A percentile compares a stretch with the other conserved stretches of the same genome.
Conservation (phyloP, 2,113 vertebrate species). For the Aramus guarauna region DNA sequence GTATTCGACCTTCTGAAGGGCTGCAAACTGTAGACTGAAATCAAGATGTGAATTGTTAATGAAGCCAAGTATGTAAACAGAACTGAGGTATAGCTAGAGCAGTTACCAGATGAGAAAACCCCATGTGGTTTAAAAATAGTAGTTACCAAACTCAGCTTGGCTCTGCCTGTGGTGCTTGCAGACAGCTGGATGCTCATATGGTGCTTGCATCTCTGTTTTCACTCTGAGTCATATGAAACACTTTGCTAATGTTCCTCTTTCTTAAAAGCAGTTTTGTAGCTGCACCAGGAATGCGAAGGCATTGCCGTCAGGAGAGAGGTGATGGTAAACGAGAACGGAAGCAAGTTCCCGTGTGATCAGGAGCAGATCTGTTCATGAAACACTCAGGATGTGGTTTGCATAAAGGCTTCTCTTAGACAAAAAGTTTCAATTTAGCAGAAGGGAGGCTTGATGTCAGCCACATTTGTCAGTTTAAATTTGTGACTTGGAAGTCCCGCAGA, state of each 20-base stretch:
- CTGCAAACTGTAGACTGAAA: not conserved
- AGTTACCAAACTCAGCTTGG: not conserved
- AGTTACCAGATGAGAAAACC: not conserved
- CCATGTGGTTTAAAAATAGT: not conserved
- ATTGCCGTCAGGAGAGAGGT: not conserved
- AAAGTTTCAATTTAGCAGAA: not conserved
- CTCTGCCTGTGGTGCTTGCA: not conserved
- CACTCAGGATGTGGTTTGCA: not conserved
- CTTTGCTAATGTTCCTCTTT: not conserved
- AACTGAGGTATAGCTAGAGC: not conserved
- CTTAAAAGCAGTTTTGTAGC: not conserved
- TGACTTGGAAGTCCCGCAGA: not conserved
- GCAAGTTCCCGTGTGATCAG: not conserved
- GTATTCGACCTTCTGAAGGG: not conserved
- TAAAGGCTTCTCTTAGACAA: not conserved
- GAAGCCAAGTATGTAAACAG: conserved; percentile 13
- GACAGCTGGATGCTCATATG: not conserved
- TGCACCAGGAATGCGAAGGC: not conserved
- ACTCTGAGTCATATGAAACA: not conserved
- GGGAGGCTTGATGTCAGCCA: not conserved
- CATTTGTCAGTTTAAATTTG: not conserved
- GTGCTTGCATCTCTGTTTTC: not conserved
- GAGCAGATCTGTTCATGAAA: not conserved
- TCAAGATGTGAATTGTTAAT: conserved; percentile 1
- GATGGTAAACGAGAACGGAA: not conserved